phyloP scores from a whole-genome alignment of 1,140 invertebrate genomes.

The Drosophila leontia region DNA sequence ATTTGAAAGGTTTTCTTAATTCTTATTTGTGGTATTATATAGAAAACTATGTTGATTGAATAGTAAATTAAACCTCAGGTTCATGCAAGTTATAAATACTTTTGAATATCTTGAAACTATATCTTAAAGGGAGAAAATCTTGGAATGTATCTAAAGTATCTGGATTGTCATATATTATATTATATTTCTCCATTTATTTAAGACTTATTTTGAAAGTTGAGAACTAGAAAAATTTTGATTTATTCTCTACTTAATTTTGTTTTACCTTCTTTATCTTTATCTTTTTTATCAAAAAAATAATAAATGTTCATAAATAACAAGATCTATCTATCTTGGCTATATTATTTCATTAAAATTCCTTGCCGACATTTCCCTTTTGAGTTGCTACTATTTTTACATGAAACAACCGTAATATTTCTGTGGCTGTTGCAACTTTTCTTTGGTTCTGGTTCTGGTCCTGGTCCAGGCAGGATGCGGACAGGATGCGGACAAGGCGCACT shows the following conservation, averaged over 20 bases:
- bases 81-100: not conserved
- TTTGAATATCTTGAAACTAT: not conserved
- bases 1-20: not conserved
- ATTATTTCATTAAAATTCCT: slow-evolving; percentile 73
- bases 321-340: too few species aligned
- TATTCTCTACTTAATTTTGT: not conserved
- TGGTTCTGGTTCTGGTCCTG: not conserved
- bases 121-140: not conserved
- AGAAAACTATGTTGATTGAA: not conserved
- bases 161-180: not conserved
- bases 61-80: too few species aligned
- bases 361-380: slow-evolving; percentile 46
- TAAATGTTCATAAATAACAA: not conserved
- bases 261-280: too few species aligned
- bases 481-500: slow-evolving; percentile 32
- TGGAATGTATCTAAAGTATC: not conserved
- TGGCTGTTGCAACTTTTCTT: slow-evolving; percentile 20
- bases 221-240: too few species aligned
- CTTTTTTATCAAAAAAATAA: not conserved
- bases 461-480: slow-evolving; percentile 32
- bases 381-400: slow-evolving; percentile 21
- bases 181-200: not conserved
- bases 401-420: slow-evolving; percentile 63
- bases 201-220: not conserved
- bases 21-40: too few species aligned